Evolutionary conservation across 2,888 invertebrate species (phyloP), one percentile per base, ranked within the genome.

Genomic region (Trilocha varians): DNA sequence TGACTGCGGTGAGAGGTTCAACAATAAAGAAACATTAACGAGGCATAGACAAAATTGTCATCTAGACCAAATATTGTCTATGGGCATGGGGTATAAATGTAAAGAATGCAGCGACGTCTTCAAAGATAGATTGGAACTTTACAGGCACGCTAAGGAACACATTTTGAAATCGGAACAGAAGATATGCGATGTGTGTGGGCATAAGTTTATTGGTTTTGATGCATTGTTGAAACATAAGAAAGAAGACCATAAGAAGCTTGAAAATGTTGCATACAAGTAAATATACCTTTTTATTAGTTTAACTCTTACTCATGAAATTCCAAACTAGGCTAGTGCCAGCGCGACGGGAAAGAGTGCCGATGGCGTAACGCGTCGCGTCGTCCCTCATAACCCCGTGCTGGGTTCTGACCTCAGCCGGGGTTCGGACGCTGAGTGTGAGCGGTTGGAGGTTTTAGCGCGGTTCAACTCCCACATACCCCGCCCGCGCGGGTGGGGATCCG

Each of bases 181-280:
- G 32, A 56, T 70, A 13, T 84, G 84, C 64, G 79, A 80, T 54
- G 59, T 77, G 17, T 84, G 84, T 43, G 74, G 79, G 1, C 78
- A 77, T 16, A 60, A 47, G 0, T 78, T 77, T 41, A 49, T 57
- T 16, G 74, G 77, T 0, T 57, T 57, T 49, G 75, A 78, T 13
- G 67, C 65, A 2, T 55, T 84, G 34, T 34, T 49, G 3, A 69
- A 69, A 45, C 85, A 85, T 56, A 78, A 53, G 18, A 64, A 64
- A 33, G 65, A 70, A 1, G 65, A 65, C 32, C 84, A 83, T 62
- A 58, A 65, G 5, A 64, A 59, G 40, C 40, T 48, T 18, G 56
- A 63, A 25, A 64, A 67, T 47, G 49, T 62, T n/a, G 39, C 59
- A 34, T 78, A 76, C 42, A 76, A 70, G 79, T 78, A 60, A 52